phyloP scores from a whole-genome alignment of 2,113 vertebrate species.

The Ia io region DNA sequence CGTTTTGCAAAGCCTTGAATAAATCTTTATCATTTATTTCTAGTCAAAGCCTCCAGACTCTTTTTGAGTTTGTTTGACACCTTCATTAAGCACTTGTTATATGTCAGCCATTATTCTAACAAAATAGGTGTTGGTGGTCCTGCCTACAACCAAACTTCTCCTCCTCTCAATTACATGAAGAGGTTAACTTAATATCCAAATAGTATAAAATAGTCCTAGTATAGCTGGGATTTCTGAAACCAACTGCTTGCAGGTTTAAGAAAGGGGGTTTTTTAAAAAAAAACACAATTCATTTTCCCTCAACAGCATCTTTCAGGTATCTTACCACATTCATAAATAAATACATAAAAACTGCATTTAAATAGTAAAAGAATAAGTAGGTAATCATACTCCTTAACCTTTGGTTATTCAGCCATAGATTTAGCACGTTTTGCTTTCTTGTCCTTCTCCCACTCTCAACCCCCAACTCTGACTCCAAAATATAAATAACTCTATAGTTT shows the following conservation, averaged over 20 bases:
- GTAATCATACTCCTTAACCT: background rate
- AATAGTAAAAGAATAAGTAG: background rate
- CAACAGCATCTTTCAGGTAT: background rate
- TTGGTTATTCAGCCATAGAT: background rate
- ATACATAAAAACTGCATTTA: constrained; percentile 8
- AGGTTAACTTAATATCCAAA: background rate
- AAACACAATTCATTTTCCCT: background rate
- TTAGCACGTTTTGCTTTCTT: background rate
- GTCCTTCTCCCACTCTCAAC: background rate
- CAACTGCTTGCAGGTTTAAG: background rate
- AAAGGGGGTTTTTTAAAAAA: no score
- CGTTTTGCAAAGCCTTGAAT: no score
- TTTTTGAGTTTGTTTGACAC: no score
- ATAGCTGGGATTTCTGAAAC: background rate
- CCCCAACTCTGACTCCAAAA: background rate
- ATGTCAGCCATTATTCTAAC: background rate
- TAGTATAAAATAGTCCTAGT: background rate
- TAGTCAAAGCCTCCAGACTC: no score
- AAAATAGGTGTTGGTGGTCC: background rate
- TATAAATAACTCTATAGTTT: background rate
- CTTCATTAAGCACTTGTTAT: no score
- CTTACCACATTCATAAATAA: background rate
- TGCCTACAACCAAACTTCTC: background rate
- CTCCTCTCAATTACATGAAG: background rate
- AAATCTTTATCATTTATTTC: no score